A percentile compares a stretch with the other conserved stretches of the same genome.
phyloP scores from a whole-genome alignment of 2,888 invertebrate genomes.

The Ectobius pallidus region DNA sequence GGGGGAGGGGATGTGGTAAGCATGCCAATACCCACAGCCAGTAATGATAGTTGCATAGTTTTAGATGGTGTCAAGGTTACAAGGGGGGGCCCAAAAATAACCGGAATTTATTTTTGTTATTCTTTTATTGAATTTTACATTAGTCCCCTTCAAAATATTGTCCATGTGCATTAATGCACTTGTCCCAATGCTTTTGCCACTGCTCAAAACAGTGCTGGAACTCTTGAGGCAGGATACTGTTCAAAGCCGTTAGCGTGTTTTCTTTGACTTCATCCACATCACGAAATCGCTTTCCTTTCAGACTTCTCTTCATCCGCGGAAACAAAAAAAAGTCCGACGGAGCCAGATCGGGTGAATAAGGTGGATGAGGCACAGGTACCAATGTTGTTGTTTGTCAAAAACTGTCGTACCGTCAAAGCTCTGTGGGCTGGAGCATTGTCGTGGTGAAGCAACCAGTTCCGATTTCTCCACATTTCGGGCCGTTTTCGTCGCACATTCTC shows the following conservation, averaged over 20 bases:
- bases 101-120: background rate
- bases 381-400: too few species aligned
- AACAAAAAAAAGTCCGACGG: background rate
- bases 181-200: too few species aligned
- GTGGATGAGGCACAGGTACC: background rate
- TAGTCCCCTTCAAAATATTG: background rate
- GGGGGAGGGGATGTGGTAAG: too few species aligned
- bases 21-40: too few species aligned
- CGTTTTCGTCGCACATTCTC: conserved; percentile 2
- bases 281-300: background rate
- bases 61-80: too few species aligned
- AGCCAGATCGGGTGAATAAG: background rate
- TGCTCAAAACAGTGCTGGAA: background rate
- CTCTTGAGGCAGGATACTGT: background rate
- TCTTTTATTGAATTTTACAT: background rate
- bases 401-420: background rate
- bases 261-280: background rate
- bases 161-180: background rate
- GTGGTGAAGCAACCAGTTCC: background rate
- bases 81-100: too few species aligned
- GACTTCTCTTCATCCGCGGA: background rate
- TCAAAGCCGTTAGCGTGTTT: background rate
- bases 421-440: background rate
- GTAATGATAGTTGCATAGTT: too few species aligned
- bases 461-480: background rate